Percentiles rank a stretch among this genome's conserved stretches.
Evolutionary conservation across 2,797 vertebrate species (phyloP).

Genomic region (Mergus octosetaceus): DNA sequence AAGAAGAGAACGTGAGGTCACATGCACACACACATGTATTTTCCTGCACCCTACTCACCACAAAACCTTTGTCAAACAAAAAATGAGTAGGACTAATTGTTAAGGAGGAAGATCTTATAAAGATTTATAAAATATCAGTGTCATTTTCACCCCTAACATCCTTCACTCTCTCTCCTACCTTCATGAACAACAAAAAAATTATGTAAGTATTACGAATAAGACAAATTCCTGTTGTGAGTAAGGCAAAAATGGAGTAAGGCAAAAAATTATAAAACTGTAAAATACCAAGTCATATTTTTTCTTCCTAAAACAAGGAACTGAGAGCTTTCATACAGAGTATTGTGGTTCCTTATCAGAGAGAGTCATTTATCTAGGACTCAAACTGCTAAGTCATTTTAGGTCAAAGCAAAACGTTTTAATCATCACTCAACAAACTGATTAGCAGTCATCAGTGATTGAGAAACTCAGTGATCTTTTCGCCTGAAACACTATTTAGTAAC

Average conservation of each 20-base stretch:
- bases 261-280: neutral
- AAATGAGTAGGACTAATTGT: neutral
- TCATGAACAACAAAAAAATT: neutral
- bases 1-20: neutral
- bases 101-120: neutral
- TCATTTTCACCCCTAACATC: neutral
- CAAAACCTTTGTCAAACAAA: neutral
- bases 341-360: neutral
- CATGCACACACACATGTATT: rapidly evolving
- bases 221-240: neutral
- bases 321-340: neutral
- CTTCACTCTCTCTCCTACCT: neutral
- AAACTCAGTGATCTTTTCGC: slow-evolving; percentile 23
- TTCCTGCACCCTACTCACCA: neutral
- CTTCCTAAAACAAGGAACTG: neutral
- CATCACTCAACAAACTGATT: slow-evolving; percentile 35
- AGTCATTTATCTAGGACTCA: neutral
- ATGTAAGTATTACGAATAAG: neutral
- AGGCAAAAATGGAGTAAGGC: neutral
- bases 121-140: neutral
- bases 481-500: slow-evolving; percentile 7
- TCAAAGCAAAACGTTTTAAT: slow-evolving; percentile 52
- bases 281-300: neutral
- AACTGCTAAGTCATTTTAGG: slow-evolving; percentile 24
- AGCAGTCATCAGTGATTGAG: slow-evolving; percentile 23